phyloP scores from a whole-genome alignment of 2,888 invertebrate species.

The Drosophila pegasa region DNA sequence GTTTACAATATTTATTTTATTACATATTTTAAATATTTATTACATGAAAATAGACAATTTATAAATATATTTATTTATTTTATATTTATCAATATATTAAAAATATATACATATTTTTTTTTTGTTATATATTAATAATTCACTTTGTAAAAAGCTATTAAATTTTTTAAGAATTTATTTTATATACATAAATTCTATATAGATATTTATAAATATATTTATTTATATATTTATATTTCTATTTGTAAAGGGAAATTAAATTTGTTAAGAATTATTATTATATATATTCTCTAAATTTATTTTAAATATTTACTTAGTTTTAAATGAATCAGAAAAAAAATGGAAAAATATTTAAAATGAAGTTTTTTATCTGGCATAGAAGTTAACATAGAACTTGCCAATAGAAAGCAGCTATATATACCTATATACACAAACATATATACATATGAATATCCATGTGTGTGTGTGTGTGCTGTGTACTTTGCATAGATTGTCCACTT shows the following conservation, averaged over 20 bases:
- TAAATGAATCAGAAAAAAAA: not conserved
- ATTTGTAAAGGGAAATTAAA: not conserved
- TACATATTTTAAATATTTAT: slow-evolving; percentile 43
- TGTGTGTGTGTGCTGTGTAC: slow-evolving; percentile 50
- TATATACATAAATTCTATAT: not conserved
- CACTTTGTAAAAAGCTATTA: no score
- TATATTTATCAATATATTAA: not conserved
- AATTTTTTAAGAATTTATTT: no score
- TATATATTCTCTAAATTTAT: not conserved
- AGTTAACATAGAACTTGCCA: not conserved
- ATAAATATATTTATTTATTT: not conserved
- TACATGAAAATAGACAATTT: not conserved
- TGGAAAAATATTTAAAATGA: not conserved
- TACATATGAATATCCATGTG: not conserved
- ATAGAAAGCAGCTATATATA: slow-evolving; percentile 1
- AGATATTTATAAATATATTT: no score
- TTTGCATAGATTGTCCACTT: slow-evolving; percentile 84
- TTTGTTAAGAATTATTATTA: not conserved
- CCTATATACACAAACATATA: not conserved
- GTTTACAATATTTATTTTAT: slow-evolving; percentile 45
- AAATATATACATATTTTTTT: not conserved
- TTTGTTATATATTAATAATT: no score
- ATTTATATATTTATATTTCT: not conserved
- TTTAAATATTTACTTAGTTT: not conserved
- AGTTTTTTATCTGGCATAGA: not conserved